Percentiles rank a stretch among this genome's conserved stretches.
These are phyloP conservation scores for Agapornis canus DNA, from an alignment of 2,797 vertebrate species.

Conservation along the genomic window DNA sequence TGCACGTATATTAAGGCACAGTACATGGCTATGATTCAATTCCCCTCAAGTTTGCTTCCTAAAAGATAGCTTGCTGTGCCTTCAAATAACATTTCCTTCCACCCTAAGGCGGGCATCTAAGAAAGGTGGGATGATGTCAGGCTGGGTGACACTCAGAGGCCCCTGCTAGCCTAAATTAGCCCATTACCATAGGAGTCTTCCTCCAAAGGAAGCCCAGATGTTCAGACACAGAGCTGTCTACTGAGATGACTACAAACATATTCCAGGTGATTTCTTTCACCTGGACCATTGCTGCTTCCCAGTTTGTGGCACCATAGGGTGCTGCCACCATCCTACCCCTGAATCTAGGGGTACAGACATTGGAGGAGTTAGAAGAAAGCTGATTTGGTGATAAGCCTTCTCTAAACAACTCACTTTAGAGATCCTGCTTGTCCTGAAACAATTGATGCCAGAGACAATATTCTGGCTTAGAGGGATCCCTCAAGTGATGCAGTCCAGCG, in stretches of 20 bases:
- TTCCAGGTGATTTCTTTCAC: neutral
- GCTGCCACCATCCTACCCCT: neutral
- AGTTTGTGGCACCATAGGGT: rapidly evolving
- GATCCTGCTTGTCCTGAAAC: neutral
- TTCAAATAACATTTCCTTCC: neutral
- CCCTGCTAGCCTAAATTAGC: neutral
- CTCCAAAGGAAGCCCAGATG: neutral
- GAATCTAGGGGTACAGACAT: neutral
- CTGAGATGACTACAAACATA: neutral
- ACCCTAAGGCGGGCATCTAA: neutral
- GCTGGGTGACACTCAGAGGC: neutral
- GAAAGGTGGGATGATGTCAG: neutral
- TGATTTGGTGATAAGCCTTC: neutral
- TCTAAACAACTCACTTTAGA: neutral
- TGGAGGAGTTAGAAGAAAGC: neutral
- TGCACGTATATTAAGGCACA: neutral
- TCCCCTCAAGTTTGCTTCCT: neutral
- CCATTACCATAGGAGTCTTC: neutral
- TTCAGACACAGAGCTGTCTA: neutral
- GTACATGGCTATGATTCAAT: neutral
- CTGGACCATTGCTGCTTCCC: neutral
- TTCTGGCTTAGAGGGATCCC: neutral
- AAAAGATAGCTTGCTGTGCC: neutral
- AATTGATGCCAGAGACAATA: neutral
- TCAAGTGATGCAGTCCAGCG: neutral